Base-by-base conservation (phyloP, 2,888 invertebrate species). In the Nyleta sp. region DNA sequence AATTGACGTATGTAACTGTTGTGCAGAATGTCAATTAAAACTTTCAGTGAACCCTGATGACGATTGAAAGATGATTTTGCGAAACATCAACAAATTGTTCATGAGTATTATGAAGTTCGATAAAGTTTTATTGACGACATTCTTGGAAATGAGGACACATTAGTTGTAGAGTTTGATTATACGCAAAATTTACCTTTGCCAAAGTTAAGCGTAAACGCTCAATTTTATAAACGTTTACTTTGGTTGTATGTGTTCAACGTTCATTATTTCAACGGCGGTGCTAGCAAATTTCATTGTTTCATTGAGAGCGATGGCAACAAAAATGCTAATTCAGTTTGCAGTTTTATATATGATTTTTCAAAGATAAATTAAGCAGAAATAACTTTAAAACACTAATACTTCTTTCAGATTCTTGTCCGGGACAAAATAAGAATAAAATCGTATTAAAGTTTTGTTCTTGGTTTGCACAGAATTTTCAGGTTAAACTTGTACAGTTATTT, bases 241-340 rank as follows among this genome's bases (percentile, higher is more conserved):
- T 55, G 35, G 55, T 40, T 55, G 5, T 55, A 55, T 15, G 11
- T 55, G 4, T 38, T 55, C 22, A 55, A 55, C 22, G 17, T 38
- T 40, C 38, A 55, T 11, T 55, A 38, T 22, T 55, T 55, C 15
- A 55, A 55, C 11, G 55, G 22, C 35, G 13, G 13, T n/a, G 18
- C 18, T 3, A 53, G 53, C n/a, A 35, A 53, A 35, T 53, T 53
- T 35, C 18, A 35, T 15, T 18, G 35, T 18, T 53, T 35, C 18
- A 8, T 35, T 11, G 53, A 33, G 28, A 7, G 11, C 8, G 35
- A 53, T 35, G 53, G 13, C 11, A 33, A 35, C 13, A 60, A 60
- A 48, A 20, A 60, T 48, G 33, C 46, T 10, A 60, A 60, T 35
- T 60, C 48, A 17, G 48, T 60, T 46, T 46, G 46, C 15, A 46